A percentile compares a stretch with the other conserved stretches of the same genome.
These are phyloP conservation scores for Notothenia coriiceps DNA, from an alignment of 2,113 vertebrate genomes.

Conservation along the genomic window DNA sequence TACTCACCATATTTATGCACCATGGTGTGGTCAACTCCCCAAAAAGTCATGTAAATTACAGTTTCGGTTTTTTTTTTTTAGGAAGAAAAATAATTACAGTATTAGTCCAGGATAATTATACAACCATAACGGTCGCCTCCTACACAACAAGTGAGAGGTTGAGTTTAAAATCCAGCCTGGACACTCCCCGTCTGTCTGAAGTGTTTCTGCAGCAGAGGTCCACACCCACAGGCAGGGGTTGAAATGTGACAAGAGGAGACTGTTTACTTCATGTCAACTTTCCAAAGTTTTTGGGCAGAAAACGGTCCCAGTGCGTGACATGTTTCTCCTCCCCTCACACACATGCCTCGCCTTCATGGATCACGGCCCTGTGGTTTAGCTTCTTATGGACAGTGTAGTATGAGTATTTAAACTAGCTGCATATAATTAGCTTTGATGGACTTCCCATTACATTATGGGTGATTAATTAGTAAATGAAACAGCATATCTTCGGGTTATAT, in stretches of 20 bases:
- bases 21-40: constrained; percentile 69
- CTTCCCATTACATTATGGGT: neutral
- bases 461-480: neutral
- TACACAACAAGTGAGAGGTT: constrained; percentile 17
- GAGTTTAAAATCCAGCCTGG: constrained; percentile 27
- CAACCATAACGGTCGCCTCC: constrained; percentile 4
- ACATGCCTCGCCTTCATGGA: constrained; percentile 48
- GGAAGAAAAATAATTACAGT: neutral
- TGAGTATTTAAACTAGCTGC: neutral
- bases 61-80: neutral
- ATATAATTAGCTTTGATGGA: neutral
- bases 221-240: constrained; percentile 37
- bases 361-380: constrained; percentile 1
- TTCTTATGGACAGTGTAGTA: neutral
- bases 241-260: constrained; percentile 25
- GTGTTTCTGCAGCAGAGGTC: constrained; percentile 25
- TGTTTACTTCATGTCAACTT: constrained; percentile 65
- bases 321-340: constrained; percentile 52
- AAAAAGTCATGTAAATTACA: constrained; percentile 39
- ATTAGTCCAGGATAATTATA: neutral
- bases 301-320: constrained; percentile 45
- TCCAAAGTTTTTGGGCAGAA: constrained; percentile 58
- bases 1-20: constrained; percentile 86
- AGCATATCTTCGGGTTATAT: neutral
- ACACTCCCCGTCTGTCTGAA: constrained; percentile 29